Base-by-base conservation (phyloP, 2,888 invertebrate genomes). In the Acleris sparsana region DNA sequence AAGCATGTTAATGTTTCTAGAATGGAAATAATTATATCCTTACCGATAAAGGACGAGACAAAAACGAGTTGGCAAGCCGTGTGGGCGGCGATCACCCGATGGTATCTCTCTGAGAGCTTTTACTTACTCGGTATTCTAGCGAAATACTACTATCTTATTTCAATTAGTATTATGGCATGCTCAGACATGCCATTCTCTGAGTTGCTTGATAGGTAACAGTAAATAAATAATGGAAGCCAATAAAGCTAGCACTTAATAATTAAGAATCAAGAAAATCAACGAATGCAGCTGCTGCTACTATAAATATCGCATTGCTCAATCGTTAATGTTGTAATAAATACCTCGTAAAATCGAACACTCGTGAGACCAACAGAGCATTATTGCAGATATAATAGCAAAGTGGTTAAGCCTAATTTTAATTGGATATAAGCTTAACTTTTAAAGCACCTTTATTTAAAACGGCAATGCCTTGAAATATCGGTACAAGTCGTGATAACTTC, bases 1-100 rank as follows among this genome's bases (percentile, higher is more conserved):
- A 17, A 64, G 55, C 65, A 56, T 61, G 60, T 65, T 55, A 65
- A 61, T 57, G 66, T 61, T 57, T 62, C 61, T 52, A 62, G 55
- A 57, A 62, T 66, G 61, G 33, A 65, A 51, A 61, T 71, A 72
- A 73, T 75, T 74, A 78, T 78, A 78, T 71, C 71, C 74, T 77
- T 81, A 83, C 85, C 82, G 80, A 80, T 81, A 85, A 84, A 81
- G 82, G 84, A 87, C 82, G 79, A 83, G 82, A 81, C 83, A 80
- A 80, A 80, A 77, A 78, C 80, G 78, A 79, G 80, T 78, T 75
- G 75, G 77, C 77, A 78, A 76, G 78, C 72, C 76, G 70, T 73
- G 88, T 86, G 82, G 88, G 87, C 82, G 83, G 72, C 74, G 77
- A 84, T 87, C 84, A 83, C 79, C 80, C 76, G 82, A 86, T 85